Percentiles rank a stretch among this genome's conserved stretches.
Conservation (phyloP, 2,888 invertebrate species). For the Epistrophella euchroma region DNA sequence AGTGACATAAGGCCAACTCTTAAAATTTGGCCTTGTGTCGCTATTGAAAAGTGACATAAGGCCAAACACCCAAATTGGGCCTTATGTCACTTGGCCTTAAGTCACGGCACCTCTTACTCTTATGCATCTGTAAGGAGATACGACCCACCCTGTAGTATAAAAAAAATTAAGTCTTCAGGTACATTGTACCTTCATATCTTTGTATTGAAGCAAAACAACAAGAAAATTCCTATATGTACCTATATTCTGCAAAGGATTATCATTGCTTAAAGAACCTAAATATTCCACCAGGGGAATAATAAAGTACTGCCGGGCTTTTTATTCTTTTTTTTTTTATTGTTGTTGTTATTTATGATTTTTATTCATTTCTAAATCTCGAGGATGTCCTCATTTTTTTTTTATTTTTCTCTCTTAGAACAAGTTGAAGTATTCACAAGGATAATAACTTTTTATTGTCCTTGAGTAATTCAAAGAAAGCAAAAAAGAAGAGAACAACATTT, state of each 20-base stretch:
- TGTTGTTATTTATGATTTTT: slow-evolving; percentile 11
- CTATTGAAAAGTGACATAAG: no score
- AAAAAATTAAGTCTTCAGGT: background rate
- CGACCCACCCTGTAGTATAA: background rate
- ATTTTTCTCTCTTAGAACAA: background rate
- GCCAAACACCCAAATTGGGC: no score
- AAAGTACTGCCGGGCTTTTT: background rate
- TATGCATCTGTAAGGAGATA: no score
- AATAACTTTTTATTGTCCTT: slow-evolving; percentile 62
- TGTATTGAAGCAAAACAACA: background rate
- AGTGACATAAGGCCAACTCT: no score
- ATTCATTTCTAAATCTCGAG: slow-evolving; percentile 17
- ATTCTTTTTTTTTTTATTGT: slow-evolving; percentile 20
- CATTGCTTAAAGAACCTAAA: slow-evolving; percentile 16
- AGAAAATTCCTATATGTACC: background rate
- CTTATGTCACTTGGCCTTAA: no score
- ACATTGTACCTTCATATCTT: no score
- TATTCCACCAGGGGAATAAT: slow-evolving; percentile 12
- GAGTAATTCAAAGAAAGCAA: slow-evolving; percentile 58
- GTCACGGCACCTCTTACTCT: no score
- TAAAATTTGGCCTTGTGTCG: no score
- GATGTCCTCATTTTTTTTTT: slow-evolving; percentile 19
- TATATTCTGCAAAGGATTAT: slow-evolving; percentile 7
- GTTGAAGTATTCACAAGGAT: slow-evolving; percentile 68
- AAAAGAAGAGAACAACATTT: slow-evolving; percentile 54